Evolutionary conservation across 2,888 invertebrate genomes (phyloP), one percentile per base, ranked within the genome.

Genomic region (Drosophila lacicola): DNA sequence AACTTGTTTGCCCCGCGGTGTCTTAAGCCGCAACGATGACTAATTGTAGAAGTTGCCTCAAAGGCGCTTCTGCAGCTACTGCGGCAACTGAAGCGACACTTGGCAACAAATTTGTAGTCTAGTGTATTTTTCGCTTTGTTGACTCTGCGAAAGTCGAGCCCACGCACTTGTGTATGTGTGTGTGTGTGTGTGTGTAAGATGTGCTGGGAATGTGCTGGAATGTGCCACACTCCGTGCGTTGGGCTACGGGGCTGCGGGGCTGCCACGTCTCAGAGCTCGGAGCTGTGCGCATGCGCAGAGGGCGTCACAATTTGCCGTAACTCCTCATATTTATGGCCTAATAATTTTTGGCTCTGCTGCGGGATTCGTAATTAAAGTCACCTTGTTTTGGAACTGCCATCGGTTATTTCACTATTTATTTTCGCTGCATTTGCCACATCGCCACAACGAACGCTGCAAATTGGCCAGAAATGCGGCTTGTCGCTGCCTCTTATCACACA

Each of bases 301-400:
- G 82, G 83, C 85, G 86, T 83, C 64, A 82, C 86, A 71, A 78
- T 85, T 83, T 86, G 74, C 79, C 79, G 87, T 71, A 82, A 76
- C 70, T 58, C 65, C 58, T 51, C 45, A 13, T 71, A 78, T 83
- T 88, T 88, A 80, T 85, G 86, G 88, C 85, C 85, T 88, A 86
- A 85, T 85, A 85, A 85, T 74, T 76, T 49, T 56, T 55, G 47
- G 25, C 14, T 36, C 55, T 25, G 10, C 36, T 36, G 21, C 21
- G 44, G 13, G 21, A 11, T 42, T 64, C 62, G 68, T 70, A 68
- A 82, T 80, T 60, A 74, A 62, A 67, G 47, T 65, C 69, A 74
- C 53, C 70, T 77, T 68, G 72, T 68, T 69, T 58, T 61, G 68
- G 79, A 72, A 67, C 4, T 34, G 5, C 36, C 39, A 57, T 60